These are phyloP conservation scores for Phragmatobia fuliginosa DNA, from an alignment of 2,888 invertebrate species.

Conservation along the genomic window DNA sequence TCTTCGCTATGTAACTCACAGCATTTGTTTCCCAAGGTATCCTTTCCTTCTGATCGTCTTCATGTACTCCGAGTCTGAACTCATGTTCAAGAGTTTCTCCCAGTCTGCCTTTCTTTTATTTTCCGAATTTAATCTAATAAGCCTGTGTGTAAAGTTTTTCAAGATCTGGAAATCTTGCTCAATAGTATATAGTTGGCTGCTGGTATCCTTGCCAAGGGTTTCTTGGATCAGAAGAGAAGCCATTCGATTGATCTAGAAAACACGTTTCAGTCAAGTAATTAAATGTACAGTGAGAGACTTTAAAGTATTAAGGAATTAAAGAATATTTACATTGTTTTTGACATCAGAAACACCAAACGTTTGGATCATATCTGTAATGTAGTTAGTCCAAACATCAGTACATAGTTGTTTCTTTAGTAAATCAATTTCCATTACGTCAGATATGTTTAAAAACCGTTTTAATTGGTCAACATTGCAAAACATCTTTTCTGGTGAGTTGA, in stretches of 20 bases:
- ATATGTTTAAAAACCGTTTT: conserved; percentile 69
- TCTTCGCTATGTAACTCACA: conserved; percentile 78
- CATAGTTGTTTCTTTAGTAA: conserved; percentile 69
- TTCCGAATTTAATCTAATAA: conserved; percentile 56
- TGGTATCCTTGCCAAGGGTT: conserved; percentile 77
- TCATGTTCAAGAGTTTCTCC: conserved; percentile 61
- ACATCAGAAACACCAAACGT: conserved; percentile 78
- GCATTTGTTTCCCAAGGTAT: conserved; percentile 71
- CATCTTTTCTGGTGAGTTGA: conserved; percentile 71
- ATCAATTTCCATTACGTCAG: conserved; percentile 64
- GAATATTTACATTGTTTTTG: conserved; percentile 71
- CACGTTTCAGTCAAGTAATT: neutral
- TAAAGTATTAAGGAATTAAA: neutral
- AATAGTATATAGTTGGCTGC: conserved; percentile 70
- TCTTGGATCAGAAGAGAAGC: conserved; percentile 79
- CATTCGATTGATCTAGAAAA: conserved; percentile 78
- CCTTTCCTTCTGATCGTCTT: conserved; percentile 60
- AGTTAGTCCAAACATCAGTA: conserved; percentile 74
- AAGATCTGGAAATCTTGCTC: conserved; percentile 71
- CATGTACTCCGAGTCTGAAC: conserved; percentile 66
- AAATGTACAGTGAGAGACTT: neutral
- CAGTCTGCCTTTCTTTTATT: conserved; percentile 58
- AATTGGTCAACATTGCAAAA: conserved; percentile 77
- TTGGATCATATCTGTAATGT: conserved; percentile 68
- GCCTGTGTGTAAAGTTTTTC: conserved; percentile 65